phyloP scores from a whole-genome alignment of 2,113 vertebrate species.

The Pristiophorus japonicus region DNA sequence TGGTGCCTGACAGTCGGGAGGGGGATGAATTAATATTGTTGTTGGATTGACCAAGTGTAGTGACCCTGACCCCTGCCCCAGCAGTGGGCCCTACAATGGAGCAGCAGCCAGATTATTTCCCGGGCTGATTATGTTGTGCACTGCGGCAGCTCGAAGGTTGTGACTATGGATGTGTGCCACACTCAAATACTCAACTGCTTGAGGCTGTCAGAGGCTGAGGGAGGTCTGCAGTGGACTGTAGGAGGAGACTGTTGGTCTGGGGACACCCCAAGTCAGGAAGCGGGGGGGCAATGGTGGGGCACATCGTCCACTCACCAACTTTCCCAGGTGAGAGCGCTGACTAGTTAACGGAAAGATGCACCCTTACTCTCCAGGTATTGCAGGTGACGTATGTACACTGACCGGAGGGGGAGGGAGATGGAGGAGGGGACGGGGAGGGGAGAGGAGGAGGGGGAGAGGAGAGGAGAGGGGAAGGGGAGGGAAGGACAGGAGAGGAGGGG shows the following conservation, averaged over 20 bases:
- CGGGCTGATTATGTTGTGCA: neutral
- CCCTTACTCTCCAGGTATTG: too few species aligned
- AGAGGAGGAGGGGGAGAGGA: too few species aligned
- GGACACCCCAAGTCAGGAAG: conserved; percentile 40
- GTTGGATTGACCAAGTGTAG: neutral
- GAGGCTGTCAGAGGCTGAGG: conserved; percentile 40
- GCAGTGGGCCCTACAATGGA: too few species aligned
- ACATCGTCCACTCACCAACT: neutral
- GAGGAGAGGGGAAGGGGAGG: too few species aligned
- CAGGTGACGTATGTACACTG: too few species aligned
- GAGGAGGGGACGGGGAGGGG: too few species aligned
- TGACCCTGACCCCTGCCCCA: too few species aligned
- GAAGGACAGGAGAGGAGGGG: too few species aligned
- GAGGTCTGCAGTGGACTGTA: conserved; percentile 40
- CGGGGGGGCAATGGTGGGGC: conserved; percentile 36
- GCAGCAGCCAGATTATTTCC: neutral
- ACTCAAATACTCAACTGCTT: conserved; percentile 38
- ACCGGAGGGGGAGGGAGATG: too few species aligned
- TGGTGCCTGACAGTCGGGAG: neutral
- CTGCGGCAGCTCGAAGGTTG: too few species aligned
- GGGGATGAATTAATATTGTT: neutral
- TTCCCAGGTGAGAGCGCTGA: neutral
- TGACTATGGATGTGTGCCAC: too few species aligned
- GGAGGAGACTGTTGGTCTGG: conserved; percentile 42
- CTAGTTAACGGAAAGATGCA: too few species aligned